Conservation (phyloP, 2,888 invertebrate genomes). For the Panorpa germanica region DNA sequence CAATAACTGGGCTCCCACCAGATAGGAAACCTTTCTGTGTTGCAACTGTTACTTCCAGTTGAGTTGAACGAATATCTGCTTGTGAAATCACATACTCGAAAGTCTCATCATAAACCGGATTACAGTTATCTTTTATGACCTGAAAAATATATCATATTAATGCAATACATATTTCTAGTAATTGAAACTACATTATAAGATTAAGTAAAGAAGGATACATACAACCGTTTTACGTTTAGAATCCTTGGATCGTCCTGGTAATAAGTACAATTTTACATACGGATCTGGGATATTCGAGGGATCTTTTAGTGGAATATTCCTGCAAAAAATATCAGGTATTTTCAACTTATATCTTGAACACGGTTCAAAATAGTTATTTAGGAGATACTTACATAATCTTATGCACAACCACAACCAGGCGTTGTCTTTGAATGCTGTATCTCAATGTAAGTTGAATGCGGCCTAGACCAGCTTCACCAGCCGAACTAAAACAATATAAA, state of each 20-base stretch:
- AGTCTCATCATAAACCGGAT: slow-evolving; percentile 78
- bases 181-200: slow-evolving; percentile 12
- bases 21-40: slow-evolving; percentile 71
- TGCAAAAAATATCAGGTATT: slow-evolving; percentile 19
- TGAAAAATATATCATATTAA: slow-evolving; percentile 16
- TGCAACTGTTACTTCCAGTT: slow-evolving; percentile 71
- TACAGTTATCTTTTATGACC: slow-evolving; percentile 73
- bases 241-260: slow-evolving; percentile 71
- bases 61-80: slow-evolving; percentile 56
- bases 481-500: too few relatives aligned
- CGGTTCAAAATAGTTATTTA: slow-evolving; percentile 4
- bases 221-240: slow-evolving; percentile 73
- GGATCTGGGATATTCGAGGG: slow-evolving; percentile 74
- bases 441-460: slow-evolving; percentile 70
- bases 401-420: slow-evolving; percentile 68
- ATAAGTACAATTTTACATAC: slow-evolving; percentile 71
- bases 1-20: slow-evolving; percentile 66
- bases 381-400: slow-evolving; percentile 59
- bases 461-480: slow-evolving; percentile 58
- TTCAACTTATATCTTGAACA: slow-evolving; percentile 2
- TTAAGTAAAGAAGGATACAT: slow-evolving; percentile 15
- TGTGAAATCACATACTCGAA: slow-evolving; percentile 77
- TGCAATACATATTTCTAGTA: too few relatives aligned
- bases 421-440: slow-evolving; percentile 69
- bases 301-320: slow-evolving; percentile 65